A percentile compares a stretch with the other conserved stretches of the same genome.
Evolutionary conservation across 1,140 invertebrate genomes (phyloP).

Genomic region (Bombus superbus): DNA sequence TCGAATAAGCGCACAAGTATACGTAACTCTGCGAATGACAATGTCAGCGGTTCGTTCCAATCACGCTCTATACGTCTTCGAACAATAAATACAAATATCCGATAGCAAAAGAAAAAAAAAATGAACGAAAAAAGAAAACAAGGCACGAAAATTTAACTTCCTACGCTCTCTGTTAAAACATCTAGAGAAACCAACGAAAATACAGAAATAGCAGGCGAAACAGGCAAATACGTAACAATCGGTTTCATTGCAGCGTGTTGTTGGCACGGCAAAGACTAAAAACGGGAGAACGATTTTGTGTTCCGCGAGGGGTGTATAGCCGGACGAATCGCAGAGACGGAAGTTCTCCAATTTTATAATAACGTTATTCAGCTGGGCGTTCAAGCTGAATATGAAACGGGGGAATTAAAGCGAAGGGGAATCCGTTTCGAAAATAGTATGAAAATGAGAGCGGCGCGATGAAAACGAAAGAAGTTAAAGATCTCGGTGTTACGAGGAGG

Average conservation of each 20-base stretch:
- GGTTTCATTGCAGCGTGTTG: neutral
- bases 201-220: neutral
- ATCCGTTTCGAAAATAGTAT: slow-evolving; percentile 51
- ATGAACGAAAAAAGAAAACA: neutral
- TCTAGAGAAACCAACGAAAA: neutral
- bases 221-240: neutral
- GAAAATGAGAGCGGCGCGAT: slow-evolving; percentile 31
- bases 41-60: no score
- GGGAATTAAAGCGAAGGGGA: slow-evolving; percentile 14
- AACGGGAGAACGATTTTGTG: neutral
- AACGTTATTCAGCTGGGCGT: neutral
- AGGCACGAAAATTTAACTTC: neutral
- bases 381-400: slow-evolving; percentile 35
- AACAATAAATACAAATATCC: no score
- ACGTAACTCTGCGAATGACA: no score
- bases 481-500: slow-evolving; percentile 10
- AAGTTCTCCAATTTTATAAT: slow-evolving; percentile 8
- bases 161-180: neutral
- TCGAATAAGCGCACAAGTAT: no score
- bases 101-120: no score
- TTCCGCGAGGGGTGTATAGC: neutral
- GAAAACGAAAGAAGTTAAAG: slow-evolving; percentile 48
- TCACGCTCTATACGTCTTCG: no score
- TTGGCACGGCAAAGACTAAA: neutral
- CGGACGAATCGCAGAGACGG: no score